Evolutionary conservation across 2,888 invertebrate genomes (phyloP), one percentile per base, ranked within the genome.

Genomic region (Euphydryas editha): DNA sequence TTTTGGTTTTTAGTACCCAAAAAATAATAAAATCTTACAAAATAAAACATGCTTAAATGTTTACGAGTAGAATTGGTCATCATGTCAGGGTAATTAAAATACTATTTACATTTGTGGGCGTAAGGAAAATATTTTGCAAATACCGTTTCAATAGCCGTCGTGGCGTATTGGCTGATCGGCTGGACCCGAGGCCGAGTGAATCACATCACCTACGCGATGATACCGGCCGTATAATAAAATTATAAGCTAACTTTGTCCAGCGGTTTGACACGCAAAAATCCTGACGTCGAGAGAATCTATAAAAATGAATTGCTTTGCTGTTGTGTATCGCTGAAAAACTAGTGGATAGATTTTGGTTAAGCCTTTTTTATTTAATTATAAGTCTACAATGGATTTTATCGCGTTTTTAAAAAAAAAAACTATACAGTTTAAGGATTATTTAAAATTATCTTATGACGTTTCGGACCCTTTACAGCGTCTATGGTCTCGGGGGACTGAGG

Each of bases 91-190:
- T 57, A 61, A 61, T 68, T 68, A 65, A 58, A 64, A 65, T n/a
- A 47, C 59, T n/a, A 39, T 30, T 55, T 30, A 21, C 46, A 30
- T 58, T 4, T 46, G 67, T 65, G 57, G 64, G 59, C 56, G 70
- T 56, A 36, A 68, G 68, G 70, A 65, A 69, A 73, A 73, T 62
- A 46, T 62, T 55, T 24, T 67, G 67, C 67, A 70, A 59, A 65
- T 61, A 56, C 60, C 70, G 66, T 60, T 57, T 61, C 65, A 59
- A 63, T 57, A 62, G 46, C 11, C 55, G n/a, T 30, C 39, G 24
- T 36, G 42, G 55, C 18, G 57, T 42, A 11, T 15, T 36, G 54
- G 54, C 49, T 36, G 30, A 21, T 30, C 10, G 24, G 11, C 24
- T 54, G 46, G 39, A 11, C 15, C 30, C 65, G 68, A 65, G 65